Percentiles rank a stretch among this genome's conserved stretches.
phyloP scores from a whole-genome alignment of 2,797 vertebrate genomes.

The Gobionotothen gibberifrons region DNA sequence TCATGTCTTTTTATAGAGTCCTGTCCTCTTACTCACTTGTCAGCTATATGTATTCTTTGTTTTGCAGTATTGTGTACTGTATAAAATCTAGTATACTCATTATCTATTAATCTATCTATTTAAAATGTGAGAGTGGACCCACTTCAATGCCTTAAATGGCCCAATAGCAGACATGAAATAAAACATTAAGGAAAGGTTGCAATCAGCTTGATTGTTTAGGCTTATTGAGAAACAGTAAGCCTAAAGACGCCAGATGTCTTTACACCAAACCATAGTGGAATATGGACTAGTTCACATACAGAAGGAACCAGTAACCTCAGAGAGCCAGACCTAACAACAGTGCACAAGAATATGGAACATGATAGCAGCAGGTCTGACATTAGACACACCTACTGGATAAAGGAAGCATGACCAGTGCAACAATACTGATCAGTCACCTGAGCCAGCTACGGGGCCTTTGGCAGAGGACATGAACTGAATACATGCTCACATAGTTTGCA shows the following conservation, averaged over 20 bases:
- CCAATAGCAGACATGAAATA: not conserved
- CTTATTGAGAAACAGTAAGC: not conserved
- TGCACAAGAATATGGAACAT: not conserved
- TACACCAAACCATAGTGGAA: not conserved
- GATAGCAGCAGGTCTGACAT: not conserved
- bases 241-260: not conserved
- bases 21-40: not conserved
- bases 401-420: not conserved
- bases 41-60: not conserved
- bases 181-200: not conserved
- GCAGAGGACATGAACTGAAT: not conserved
- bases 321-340: not conserved
- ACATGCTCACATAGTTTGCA: not conserved
- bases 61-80: too few relatives aligned
- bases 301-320: not conserved
- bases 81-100: too few relatives aligned
- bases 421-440: not conserved
- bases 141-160: too few relatives aligned
- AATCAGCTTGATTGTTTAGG: not conserved
- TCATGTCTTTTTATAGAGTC: not conserved
- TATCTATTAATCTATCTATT: not conserved
- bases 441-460: not conserved
- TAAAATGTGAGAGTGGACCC: too few relatives aligned
- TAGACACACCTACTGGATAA: not conserved
- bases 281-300: slow-evolving; percentile 4